Evolutionary conservation across 2,888 invertebrate species (phyloP).

Genomic region (Nezara viridula): DNA sequence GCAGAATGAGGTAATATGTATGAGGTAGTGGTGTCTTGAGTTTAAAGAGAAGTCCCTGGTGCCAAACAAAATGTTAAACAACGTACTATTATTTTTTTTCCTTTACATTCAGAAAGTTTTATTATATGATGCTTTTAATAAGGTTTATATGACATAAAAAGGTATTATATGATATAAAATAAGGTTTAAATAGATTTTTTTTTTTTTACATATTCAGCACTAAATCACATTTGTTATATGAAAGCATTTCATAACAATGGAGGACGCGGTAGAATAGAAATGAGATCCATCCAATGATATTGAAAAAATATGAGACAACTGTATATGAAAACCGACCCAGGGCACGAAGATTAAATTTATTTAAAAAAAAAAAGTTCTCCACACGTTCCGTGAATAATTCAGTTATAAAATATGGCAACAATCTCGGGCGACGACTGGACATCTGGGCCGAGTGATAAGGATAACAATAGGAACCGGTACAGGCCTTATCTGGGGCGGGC

Average conservation of each 20-base stretch:
- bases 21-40: too few species aligned
- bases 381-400: conserved; percentile 4
- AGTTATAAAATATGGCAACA: conserved; percentile 11
- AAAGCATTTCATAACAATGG: neutral
- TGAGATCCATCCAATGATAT: neutral
- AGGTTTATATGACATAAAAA: too few species aligned
- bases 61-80: too few species aligned
- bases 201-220: neutral
- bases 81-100: neutral
- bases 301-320: neutral
- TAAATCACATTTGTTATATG: too few species aligned
- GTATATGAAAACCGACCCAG: neutral
- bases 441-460: conserved; percentile 28
- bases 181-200: neutral
- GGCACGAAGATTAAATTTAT: neutral
- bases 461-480: conserved; percentile 24
- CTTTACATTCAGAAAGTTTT: neutral
- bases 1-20: too few species aligned
- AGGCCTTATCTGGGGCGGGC: neutral
- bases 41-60: too few species aligned
- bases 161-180: neutral
- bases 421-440: neutral
- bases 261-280: neutral
- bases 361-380: neutral
- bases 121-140: too few species aligned